Evolutionary conservation across 2,113 vertebrate species (phyloP).

Genomic region (Pelecanus crispus): DNA sequence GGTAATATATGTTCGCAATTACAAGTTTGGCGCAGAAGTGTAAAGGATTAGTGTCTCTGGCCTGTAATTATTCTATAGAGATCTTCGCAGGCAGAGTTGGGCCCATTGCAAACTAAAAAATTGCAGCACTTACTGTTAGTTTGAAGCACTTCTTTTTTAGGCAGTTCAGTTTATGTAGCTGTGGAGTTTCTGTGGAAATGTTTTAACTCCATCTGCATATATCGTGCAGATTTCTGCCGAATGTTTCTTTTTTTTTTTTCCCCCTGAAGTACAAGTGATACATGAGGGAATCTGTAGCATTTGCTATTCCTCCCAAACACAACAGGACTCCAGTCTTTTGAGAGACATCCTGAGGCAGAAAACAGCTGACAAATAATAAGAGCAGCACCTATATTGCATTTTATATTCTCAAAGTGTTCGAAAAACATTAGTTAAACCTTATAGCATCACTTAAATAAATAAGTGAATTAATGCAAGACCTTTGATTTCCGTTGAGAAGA

Average conservation of each 20-base stretch:
- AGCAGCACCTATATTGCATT: background rate
- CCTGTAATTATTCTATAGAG: constrained; percentile 2
- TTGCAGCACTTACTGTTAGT: background rate
- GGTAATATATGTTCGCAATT: constrained; percentile 6
- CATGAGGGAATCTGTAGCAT: background rate
- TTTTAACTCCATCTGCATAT: background rate
- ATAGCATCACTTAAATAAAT: background rate
- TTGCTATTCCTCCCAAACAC: background rate
- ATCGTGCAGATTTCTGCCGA: background rate
- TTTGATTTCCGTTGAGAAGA: background rate
- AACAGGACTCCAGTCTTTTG: background rate
- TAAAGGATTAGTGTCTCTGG: background rate
- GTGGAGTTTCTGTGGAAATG: background rate
- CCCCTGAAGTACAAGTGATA: background rate
- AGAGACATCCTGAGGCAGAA: background rate
- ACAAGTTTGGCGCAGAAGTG: background rate
- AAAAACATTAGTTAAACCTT: background rate
- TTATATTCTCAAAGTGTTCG: background rate
- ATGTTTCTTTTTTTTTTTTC: background rate
- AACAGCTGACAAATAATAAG: background rate
- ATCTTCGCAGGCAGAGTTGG: background rate
- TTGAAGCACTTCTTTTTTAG: background rate
- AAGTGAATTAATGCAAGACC: background rate
- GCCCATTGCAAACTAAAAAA: background rate
- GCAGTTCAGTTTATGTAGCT: background rate